Conservation (phyloP, 1,140 invertebrate genomes). For the Drosophila tropicalis region DNA sequence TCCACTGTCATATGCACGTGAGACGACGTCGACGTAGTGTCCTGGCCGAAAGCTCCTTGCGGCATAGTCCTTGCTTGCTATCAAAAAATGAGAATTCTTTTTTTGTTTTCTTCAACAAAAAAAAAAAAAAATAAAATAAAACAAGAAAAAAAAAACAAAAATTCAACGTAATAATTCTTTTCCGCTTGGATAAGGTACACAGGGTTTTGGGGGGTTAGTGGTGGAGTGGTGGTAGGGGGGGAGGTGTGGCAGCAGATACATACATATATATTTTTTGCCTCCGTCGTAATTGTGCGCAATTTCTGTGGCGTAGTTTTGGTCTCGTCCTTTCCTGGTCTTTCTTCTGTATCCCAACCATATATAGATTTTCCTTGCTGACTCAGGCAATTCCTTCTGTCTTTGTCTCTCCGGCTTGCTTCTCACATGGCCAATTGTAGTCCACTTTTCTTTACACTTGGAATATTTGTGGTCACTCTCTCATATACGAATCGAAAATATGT, state of each 20-base stretch:
- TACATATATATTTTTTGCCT: conserved; percentile 15
- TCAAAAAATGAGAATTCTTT: conserved; percentile 76
- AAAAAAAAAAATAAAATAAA: conserved; percentile 21
- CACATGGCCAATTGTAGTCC: conserved; percentile 51
- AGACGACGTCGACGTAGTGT: conserved; percentile 34
- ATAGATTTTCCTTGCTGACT: conserved; percentile 29
- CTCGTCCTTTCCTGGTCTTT: conserved; percentile 24
- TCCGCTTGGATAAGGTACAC: conserved; percentile 75
- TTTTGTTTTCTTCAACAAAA: conserved; percentile 47
- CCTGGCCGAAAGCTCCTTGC: conserved; percentile 28
- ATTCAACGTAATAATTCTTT: conserved; percentile 82
- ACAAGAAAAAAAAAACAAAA: conserved; percentile 43
- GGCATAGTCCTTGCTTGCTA: conserved; percentile 57
- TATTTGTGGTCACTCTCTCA: conserved; percentile 2
- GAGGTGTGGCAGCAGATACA: background rate
- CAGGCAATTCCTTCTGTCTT: conserved; percentile 23
- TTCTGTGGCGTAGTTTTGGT: conserved; percentile 48
- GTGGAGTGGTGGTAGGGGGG: background rate
- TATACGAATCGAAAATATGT: too few species aligned
- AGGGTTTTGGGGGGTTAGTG: background rate
- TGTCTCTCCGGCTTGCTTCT: conserved; percentile 8
- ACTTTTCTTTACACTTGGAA: conserved; percentile 43
- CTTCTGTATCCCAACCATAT: conserved; percentile 18
- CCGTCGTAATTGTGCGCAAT: conserved; percentile 74
- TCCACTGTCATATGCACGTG: conserved; percentile 80